A percentile compares a stretch with the other conserved stretches of the same genome.
These are phyloP conservation scores for Pygoscelis adeliae DNA, from an alignment of 2,113 vertebrate species.

Conservation along the genomic window DNA sequence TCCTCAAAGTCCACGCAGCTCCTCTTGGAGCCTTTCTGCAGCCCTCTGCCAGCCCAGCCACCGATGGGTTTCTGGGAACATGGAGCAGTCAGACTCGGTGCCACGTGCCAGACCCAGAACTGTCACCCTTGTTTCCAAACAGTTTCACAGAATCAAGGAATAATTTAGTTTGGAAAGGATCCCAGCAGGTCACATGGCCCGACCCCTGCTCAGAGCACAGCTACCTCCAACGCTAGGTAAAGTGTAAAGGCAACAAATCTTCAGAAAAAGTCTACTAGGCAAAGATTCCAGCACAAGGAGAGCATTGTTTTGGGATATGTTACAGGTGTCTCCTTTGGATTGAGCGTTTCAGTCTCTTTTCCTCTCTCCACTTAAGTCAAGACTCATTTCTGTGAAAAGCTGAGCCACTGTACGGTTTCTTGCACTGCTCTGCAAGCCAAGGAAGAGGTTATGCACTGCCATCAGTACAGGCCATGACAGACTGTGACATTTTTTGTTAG, in stretches of 20 bases:
- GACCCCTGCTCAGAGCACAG: background rate
- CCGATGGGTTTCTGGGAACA: background rate
- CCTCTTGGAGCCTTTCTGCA: background rate
- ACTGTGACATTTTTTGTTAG: background rate
- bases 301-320: background rate
- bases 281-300: background rate
- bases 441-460: background rate
- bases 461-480: background rate
- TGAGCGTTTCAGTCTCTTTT: background rate
- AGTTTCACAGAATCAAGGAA: slow-evolving; percentile 38
- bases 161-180: slow-evolving; percentile 40
- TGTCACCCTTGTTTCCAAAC: slow-evolving; percentile 2
- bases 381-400: background rate
- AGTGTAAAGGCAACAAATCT: background rate
- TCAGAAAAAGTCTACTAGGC: background rate
- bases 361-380: background rate
- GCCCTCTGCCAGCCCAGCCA: background rate
- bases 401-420: background rate
- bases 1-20: background rate
- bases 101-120: background rate
- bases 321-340: background rate
- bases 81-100: rapidly evolving
- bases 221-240: background rate
- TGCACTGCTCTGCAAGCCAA: background rate
- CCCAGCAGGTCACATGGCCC: background rate